Evolutionary conservation across 1,140 invertebrate genomes (phyloP).

Genomic region (Carposina sasakii): DNA sequence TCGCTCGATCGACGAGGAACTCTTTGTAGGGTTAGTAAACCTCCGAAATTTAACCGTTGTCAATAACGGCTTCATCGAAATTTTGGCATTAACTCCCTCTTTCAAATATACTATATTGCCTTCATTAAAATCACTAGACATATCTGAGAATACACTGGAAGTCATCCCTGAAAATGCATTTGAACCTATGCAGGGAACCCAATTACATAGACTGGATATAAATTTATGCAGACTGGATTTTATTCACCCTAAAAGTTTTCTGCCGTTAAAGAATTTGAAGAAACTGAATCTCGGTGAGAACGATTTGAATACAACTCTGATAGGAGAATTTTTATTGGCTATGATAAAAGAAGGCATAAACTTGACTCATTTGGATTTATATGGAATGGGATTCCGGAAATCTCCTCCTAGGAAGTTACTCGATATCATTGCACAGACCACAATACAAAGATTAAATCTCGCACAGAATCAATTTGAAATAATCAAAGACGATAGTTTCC

Average conservation of each 20-base stretch:
- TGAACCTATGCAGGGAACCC: conserved; percentile 40
- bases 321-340: conserved; percentile 54
- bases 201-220: conserved; percentile 55
- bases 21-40: conserved; percentile 48
- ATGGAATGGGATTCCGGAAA: conserved; percentile 69
- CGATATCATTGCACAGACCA: conserved; percentile 64
- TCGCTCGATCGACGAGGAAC: conserved; percentile 32
- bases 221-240: conserved; percentile 68
- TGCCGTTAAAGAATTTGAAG: conserved; percentile 58
- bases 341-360: conserved; percentile 49
- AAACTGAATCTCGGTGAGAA: conserved; percentile 67
- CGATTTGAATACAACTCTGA: conserved; percentile 55
- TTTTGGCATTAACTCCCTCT: conserved; percentile 40
- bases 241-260: conserved; percentile 66
- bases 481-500: conserved; percentile 64
- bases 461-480: conserved; percentile 72
- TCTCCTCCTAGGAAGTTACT: conserved; percentile 56
- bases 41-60: conserved; percentile 59
- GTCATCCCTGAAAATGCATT: conserved; percentile 51
- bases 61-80: conserved; percentile 58
- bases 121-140: conserved; percentile 41
- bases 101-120: conserved; percentile 48
- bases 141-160: conserved; percentile 60
- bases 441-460: conserved; percentile 64
- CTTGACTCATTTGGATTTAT: conserved; percentile 62